Evolutionary conservation across 2,797 vertebrate genomes (phyloP).

Genomic region (Epinephelus awoara): DNA sequence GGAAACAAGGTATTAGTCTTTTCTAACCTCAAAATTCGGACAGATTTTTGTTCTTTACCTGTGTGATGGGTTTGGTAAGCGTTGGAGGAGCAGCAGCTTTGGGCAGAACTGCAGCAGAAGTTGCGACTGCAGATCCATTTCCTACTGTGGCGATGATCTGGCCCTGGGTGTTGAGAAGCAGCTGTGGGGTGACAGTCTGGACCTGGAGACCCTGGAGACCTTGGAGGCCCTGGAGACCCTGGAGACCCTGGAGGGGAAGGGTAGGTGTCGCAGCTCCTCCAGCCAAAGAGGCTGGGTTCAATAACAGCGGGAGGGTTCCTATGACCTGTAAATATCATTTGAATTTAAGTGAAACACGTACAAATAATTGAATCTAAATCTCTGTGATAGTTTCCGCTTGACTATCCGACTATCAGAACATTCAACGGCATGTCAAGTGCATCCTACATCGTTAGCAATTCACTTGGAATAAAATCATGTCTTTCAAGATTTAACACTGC

Average conservation of each 20-base stretch:
- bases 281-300: constrained; percentile 90
- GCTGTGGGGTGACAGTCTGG: constrained; percentile 92
- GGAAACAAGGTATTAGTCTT: not conserved
- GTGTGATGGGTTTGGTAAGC: constrained; percentile 76
- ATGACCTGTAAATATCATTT: constrained; percentile 86
- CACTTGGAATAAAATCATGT: constrained; percentile 8
- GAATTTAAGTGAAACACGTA: constrained; percentile 1
- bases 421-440: not conserved
- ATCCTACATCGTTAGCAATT: constrained; percentile 1
- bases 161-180: constrained; percentile 94
- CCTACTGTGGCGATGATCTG: constrained; percentile 95
- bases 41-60: constrained; percentile 67
- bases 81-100: constrained; percentile 83
- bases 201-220: constrained; percentile 89
- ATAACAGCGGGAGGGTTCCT: constrained; percentile 92
- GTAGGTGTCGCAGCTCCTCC: constrained; percentile 82
- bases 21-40: not conserved
- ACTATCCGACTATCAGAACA: not conserved
- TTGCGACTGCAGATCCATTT: constrained; percentile 84
- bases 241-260: constrained; percentile 88
- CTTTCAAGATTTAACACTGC: constrained; percentile 25
- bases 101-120: constrained; percentile 84
- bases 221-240: constrained; percentile 85
- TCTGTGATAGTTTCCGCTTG: not conserved
- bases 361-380: not conserved